Conservation (phyloP, 2,888 invertebrate species). For the Drosophila neonasuta region DNA sequence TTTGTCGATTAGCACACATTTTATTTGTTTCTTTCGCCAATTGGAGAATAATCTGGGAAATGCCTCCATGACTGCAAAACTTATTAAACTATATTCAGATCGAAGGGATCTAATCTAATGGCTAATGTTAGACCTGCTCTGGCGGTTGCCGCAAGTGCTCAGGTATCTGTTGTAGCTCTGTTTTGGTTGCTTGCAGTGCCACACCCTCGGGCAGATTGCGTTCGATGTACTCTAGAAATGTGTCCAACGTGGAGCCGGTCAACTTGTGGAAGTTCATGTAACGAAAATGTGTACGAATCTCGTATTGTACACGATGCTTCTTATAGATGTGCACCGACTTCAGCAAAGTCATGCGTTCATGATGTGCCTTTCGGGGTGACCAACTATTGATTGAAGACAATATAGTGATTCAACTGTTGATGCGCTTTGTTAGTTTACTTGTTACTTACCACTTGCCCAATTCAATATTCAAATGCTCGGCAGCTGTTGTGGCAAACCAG, state of each 20-base stretch:
- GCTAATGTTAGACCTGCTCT: conserved; percentile 55
- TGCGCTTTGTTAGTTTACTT: neutral
- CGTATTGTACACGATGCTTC: conserved; percentile 97
- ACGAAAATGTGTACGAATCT: conserved; percentile 94
- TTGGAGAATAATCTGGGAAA: conserved; percentile 45
- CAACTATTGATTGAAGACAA: conserved; percentile 85
- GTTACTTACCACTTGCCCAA: conserved; percentile 86
- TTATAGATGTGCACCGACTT: conserved; percentile 95
- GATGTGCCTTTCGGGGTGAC: conserved; percentile 87
- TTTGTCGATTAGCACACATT: conserved; percentile 34
- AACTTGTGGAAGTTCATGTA: conserved; percentile 91
- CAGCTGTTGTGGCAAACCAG: conserved; percentile 91
- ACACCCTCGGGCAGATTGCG: conserved; percentile 99
- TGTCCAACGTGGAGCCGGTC: conserved; percentile 97
- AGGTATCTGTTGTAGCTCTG: conserved; percentile 85
- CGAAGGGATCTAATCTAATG: conserved; percentile 19
- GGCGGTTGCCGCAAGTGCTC: conserved; percentile 84
- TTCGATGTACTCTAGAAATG: conserved; percentile 97
- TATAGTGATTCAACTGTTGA: neutral
- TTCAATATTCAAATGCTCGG: conserved; percentile 90
- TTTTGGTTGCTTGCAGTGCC: conserved; percentile 93
- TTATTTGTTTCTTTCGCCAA: conserved; percentile 33
- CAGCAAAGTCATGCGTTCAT: conserved; percentile 90
- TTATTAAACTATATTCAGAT: conserved; percentile 18
- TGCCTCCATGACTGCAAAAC: conserved; percentile 16